phyloP scores from a whole-genome alignment of 2,113 vertebrate species.

The Eleginops maclovinus region DNA sequence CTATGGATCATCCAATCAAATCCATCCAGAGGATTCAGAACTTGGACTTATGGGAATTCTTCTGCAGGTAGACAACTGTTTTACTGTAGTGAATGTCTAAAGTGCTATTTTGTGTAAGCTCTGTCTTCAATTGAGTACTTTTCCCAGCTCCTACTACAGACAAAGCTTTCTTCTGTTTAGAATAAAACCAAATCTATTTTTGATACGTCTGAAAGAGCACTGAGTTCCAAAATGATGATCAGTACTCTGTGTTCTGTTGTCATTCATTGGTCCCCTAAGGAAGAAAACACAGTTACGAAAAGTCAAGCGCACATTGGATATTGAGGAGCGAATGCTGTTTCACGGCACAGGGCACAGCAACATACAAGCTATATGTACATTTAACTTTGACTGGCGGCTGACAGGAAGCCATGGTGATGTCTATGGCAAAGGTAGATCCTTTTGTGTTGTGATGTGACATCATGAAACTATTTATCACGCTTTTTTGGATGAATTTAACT shows the following conservation, averaged over 20 bases:
- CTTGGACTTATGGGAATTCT: constrained; percentile 97
- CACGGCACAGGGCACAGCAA: constrained; percentile 97
- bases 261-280: constrained; percentile 77
- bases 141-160: not conserved
- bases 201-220: not conserved
- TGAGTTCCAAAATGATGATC: constrained; percentile 23
- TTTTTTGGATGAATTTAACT: not conserved
- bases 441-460: constrained; percentile 16
- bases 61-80: constrained; percentile 89
- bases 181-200: constrained; percentile 9
- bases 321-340: constrained; percentile 96
- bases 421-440: constrained; percentile 93
- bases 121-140: not conserved
- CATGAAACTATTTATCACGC: not conserved
- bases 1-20: constrained; percentile 93
- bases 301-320: constrained; percentile 86
- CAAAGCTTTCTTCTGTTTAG: not conserved
- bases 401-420: constrained; percentile 94
- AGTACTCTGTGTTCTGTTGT: constrained; percentile 45
- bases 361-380: constrained; percentile 95
- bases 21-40: constrained; percentile 97
- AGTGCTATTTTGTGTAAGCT: not conserved
- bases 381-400: constrained; percentile 98
- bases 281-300: constrained; percentile 96
- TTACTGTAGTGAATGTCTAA: not conserved